These are phyloP conservation scores for Dolomedes plantarius DNA, from an alignment of 2,888 invertebrate genomes.

Conservation along the genomic window DNA sequence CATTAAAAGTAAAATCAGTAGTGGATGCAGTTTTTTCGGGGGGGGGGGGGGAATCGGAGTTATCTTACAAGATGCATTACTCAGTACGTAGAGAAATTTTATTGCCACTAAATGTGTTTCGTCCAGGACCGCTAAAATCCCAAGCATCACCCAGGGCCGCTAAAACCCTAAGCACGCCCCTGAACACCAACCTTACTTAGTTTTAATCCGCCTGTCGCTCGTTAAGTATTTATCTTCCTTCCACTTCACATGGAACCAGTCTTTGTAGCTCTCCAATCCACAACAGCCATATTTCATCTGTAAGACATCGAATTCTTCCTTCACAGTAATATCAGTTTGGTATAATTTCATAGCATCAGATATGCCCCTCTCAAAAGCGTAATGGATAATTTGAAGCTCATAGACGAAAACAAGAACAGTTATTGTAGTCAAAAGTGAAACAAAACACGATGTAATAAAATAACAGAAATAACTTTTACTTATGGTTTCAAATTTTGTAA, in stretches of 20 bases:
- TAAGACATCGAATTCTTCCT: background rate
- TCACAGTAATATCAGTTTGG: background rate
- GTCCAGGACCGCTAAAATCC: too few species aligned
- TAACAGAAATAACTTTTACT: background rate
- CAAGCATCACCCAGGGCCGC: too few species aligned
- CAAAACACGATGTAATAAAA: background rate
- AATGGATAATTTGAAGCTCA: background rate
- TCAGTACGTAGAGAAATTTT: too few species aligned
- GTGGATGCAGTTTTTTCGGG: too few species aligned
- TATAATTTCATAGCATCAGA: background rate
- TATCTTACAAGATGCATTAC: too few species aligned
- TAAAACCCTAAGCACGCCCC: too few species aligned
- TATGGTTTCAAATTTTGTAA: background rate
- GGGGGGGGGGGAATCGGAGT: too few species aligned
- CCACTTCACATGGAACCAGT: background rate
- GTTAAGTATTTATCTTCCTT: background rate
- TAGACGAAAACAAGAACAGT: background rate
- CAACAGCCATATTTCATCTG: constrained; percentile 4
- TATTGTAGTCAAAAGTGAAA: background rate
- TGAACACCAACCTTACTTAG: background rate
- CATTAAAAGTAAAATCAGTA: too few species aligned
- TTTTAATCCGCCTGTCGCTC: background rate
- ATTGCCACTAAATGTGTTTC: too few species aligned
- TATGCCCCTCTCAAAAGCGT: background rate
- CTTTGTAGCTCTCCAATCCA: background rate